These are phyloP conservation scores for Lycaon pictus DNA, from an alignment of 2,113 vertebrate species.

Conservation along the genomic window DNA sequence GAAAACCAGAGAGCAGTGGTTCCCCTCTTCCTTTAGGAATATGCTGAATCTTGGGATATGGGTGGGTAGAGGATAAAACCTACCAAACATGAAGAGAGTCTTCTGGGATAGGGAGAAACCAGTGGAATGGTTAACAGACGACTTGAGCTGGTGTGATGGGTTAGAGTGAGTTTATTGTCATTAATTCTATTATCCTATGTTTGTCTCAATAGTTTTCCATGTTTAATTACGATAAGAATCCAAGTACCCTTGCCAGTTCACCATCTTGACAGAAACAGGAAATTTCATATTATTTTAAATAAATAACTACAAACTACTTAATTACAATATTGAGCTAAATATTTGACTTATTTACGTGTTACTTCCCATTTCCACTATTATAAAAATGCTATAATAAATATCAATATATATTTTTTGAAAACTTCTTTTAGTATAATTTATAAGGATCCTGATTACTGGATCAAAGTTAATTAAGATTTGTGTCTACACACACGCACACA, in stretches of 20 bases:
- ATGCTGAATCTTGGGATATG: neutral
- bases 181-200: neutral
- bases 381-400: neutral
- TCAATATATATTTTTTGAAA: neutral
- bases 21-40: neutral
- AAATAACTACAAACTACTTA: neutral
- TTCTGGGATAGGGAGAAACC: neutral
- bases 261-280: neutral
- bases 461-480: neutral
- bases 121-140: neutral
- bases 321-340: neutral
- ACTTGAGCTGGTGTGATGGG: neutral
- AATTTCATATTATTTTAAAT: neutral
- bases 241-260: neutral
- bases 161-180: neutral
- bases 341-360: neutral
- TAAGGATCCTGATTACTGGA: neutral
- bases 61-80: neutral
- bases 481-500: neutral
- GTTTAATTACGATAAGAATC: neutral
- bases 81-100: neutral
- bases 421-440: neutral
- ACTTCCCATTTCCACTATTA: neutral
- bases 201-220: neutral
- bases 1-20: accelerated